phyloP scores from a whole-genome alignment of 1,140 invertebrate species.

The Rhopalosiphum maidis region DNA sequence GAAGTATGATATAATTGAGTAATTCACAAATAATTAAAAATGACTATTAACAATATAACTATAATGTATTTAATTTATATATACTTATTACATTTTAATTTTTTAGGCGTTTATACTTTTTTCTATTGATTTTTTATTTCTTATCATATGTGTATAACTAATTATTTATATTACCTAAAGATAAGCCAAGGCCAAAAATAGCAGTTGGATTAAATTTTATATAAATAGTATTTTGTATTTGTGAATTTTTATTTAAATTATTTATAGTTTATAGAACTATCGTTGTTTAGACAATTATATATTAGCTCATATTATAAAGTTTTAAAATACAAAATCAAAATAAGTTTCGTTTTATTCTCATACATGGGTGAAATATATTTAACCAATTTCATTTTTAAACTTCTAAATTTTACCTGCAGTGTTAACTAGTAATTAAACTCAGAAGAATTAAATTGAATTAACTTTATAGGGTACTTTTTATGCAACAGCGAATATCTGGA shows the following conservation, averaged over 20 bases:
- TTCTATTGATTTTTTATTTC: not conserved
- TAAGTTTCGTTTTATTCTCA: not conserved
- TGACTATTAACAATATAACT: not conserved
- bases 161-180: not conserved
- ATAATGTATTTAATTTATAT: not conserved
- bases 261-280: not conserved
- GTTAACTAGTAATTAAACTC: no score
- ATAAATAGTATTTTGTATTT: not conserved
- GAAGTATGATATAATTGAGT: no score
- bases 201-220: not conserved
- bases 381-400: not conserved
- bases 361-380: not conserved
- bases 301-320: not conserved
- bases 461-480: not conserved
- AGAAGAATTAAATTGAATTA: not conserved
- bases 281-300: not conserved
- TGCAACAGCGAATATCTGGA: not conserved
- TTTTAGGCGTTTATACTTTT: not conserved
- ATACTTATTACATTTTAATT: not conserved
- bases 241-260: not conserved
- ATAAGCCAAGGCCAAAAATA: not conserved
- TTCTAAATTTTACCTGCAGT: not conserved
- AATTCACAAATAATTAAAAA: not conserved
- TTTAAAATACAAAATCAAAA: not conserved
- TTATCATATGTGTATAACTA: not conserved